Percentiles rank a stretch among this genome's conserved stretches.
Evolutionary conservation across 2,888 invertebrate genomes (phyloP).

Genomic region (Dinocampus coccinellae): DNA sequence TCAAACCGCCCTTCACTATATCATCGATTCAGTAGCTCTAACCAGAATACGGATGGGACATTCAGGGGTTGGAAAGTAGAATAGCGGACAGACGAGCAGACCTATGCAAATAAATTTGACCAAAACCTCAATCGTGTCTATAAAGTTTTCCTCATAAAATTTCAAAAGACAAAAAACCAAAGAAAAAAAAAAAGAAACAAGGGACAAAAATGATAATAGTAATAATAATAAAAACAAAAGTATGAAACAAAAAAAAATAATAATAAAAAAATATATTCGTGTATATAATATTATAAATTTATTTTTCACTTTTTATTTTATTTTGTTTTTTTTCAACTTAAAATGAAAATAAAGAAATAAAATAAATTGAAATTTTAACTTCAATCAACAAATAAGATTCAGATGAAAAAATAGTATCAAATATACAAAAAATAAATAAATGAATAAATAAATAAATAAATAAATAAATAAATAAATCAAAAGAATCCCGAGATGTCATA

Average conservation of each 20-base stretch:
- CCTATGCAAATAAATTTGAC: not conserved
- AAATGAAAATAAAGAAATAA: not conserved
- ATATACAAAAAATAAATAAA: not conserved
- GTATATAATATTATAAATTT: too few species aligned
- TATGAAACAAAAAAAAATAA: not conserved
- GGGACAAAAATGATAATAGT: not conserved
- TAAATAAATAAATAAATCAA: not conserved
- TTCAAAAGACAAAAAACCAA: not conserved
- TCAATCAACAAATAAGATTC: not conserved
- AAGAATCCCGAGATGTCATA: not conserved
- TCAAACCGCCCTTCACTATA: not conserved
- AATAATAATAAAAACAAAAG: too few species aligned
- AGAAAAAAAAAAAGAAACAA: not conserved
- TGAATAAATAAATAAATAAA: not conserved
- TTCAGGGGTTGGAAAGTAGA: not conserved
- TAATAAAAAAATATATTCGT: not conserved
- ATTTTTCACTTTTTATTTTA: too few species aligned
- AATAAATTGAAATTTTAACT: not conserved
- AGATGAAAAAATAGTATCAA: not conserved
- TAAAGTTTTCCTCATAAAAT: not conserved
- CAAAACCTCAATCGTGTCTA: not conserved
- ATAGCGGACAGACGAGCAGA: not conserved
- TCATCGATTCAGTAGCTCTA: slow-evolving; percentile 18
- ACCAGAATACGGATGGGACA: not conserved
- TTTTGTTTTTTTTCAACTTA: too few species aligned